phyloP scores from a whole-genome alignment of 2,888 invertebrate species.

The Odontomyia ornata region DNA sequence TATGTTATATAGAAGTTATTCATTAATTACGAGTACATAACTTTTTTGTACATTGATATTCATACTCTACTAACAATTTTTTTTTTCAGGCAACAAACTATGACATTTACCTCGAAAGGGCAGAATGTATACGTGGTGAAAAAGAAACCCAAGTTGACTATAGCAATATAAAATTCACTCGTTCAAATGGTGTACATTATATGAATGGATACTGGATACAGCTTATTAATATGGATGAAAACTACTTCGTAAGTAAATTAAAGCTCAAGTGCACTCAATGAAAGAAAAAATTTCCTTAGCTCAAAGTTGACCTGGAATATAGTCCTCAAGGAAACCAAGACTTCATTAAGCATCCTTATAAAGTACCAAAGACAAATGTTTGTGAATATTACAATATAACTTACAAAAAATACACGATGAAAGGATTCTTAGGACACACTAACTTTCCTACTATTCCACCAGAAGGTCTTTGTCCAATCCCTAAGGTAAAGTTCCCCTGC shows the following conservation, averaged over 20 bases:
- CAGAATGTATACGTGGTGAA: not conserved
- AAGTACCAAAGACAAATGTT: not conserved
- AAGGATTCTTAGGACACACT: slow-evolving; percentile 25
- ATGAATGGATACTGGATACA: not conserved
- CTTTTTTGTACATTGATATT: no score
- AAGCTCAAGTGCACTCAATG: not conserved
- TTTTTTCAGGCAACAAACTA: not conserved
- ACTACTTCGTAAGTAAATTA: not conserved
- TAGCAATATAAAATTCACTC: not conserved
- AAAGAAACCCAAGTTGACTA: not conserved
- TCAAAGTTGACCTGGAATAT: not conserved
- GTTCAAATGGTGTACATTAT: not conserved
- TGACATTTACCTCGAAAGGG: not conserved
- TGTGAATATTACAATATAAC: slow-evolving; percentile 45
- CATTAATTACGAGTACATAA: no score
- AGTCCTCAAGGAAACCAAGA: not conserved
- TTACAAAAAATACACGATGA: slow-evolving; percentile 43
- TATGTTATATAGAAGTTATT: not conserved
- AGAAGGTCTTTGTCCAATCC: slow-evolving; percentile 48
- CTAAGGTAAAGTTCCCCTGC: slow-evolving; percentile 41
- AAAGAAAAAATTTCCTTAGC: not conserved
- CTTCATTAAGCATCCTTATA: slow-evolving; percentile 1
- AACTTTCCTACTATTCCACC: slow-evolving; percentile 47
- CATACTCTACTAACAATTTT: no score
- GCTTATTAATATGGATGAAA: not conserved